These are phyloP conservation scores for Halocynthia aurantium DNA, from an alignment of 23 tunicate genomes.

Conservation along the genomic window DNA sequence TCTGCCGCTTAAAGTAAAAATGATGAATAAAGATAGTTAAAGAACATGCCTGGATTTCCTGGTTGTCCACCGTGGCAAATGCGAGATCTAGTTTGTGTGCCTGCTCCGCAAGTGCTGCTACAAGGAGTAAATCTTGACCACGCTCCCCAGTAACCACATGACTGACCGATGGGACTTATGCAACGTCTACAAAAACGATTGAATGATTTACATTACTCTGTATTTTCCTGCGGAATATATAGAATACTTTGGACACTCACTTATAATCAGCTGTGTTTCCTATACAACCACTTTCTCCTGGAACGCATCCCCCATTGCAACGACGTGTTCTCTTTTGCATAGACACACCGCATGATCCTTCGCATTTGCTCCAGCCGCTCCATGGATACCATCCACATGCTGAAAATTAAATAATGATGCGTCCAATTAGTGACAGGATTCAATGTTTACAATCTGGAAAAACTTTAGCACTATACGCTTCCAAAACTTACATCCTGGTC, in stretches of 20 bases:
- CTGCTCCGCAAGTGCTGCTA: slow-evolving; percentile 73
- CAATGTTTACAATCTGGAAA: neutral
- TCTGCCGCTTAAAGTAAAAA: too few species aligned
- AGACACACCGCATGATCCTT: slow-evolving; percentile 65
- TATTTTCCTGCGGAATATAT: too few species aligned
- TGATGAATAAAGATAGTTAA: neutral
- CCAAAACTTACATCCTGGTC: too few species aligned
- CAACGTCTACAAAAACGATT: slow-evolving; percentile 29
- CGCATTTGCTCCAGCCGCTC: slow-evolving; percentile 90
- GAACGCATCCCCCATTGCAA: slow-evolving; percentile 68
- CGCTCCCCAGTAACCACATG: slow-evolving; percentile 91
- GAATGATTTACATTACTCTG: too few species aligned
- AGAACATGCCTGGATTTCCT: slow-evolving; percentile 42
- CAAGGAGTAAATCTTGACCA: slow-evolving; percentile 77
- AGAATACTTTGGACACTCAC: too few species aligned
- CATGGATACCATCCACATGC: slow-evolving; percentile 80
- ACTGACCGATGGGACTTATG: slow-evolving; percentile 54
- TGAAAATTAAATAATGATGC: neutral
- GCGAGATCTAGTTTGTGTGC: slow-evolving; percentile 49
- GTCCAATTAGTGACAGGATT: neutral
- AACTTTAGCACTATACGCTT: too few species aligned
- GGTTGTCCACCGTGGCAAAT: slow-evolving; percentile 51
- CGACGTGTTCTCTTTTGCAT: slow-evolving; percentile 67
- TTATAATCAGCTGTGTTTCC: slow-evolving; percentile 33
- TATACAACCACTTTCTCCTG: slow-evolving; percentile 61